Evolutionary conservation across 2,797 vertebrate genomes (phyloP).

Genomic region (Buceros bicornis): DNA sequence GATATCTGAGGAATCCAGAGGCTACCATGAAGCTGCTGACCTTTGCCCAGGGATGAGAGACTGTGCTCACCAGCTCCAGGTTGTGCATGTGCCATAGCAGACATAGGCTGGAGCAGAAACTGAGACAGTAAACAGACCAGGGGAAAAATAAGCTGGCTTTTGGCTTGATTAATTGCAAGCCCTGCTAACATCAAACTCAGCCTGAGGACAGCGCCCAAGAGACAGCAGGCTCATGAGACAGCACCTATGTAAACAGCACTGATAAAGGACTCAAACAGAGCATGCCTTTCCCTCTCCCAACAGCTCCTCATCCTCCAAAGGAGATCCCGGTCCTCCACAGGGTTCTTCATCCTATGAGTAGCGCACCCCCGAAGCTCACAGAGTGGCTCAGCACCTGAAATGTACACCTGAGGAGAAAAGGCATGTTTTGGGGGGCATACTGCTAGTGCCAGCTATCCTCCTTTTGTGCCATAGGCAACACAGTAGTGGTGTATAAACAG

Average conservation of each 20-base stretch:
- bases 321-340: background rate
- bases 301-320: background rate
- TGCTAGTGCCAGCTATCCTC: rapidly evolving
- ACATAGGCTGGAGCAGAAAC: background rate
- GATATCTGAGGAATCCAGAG: slow-evolving; percentile 3
- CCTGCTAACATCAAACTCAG: background rate
- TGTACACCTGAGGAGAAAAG: background rate
- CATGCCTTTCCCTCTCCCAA: background rate
- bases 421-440: background rate
- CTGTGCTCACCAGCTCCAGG: background rate
- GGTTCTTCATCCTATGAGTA: background rate
- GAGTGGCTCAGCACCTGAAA: background rate
- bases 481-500: rapidly evolving
- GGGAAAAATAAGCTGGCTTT: background rate
- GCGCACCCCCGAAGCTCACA: background rate
- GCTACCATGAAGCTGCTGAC: background rate
- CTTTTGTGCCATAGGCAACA: background rate
- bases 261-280: background rate
- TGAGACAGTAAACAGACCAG: background rate
- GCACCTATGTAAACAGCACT: background rate
- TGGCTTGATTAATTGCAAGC: background rate
- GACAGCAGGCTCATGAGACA: background rate
- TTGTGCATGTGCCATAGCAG: background rate
- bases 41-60: background rate
- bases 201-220: background rate